Percentiles rank a stretch among this genome's conserved stretches.
Evolutionary conservation across 92 coral and sea anemone species (phyloP).

Genomic region (Diadumene lineata): DNA sequence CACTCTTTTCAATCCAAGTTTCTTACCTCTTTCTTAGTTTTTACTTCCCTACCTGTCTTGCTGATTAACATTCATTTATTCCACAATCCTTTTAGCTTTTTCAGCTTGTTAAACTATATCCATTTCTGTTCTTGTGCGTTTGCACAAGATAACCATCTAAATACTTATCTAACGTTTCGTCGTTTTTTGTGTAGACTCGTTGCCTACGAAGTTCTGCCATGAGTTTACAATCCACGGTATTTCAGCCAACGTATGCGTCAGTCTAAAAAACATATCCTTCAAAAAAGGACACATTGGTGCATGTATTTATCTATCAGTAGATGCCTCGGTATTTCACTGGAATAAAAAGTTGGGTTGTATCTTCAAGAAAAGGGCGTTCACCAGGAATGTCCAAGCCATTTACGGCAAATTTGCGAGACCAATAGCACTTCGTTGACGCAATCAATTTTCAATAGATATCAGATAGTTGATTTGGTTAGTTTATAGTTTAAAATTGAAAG

Average conservation of each 20-base stretch:
- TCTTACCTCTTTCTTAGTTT: too few relatives aligned
- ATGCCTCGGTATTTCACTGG: background rate
- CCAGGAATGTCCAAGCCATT: background rate
- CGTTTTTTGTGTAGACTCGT: background rate
- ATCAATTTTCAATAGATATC: too few relatives aligned
- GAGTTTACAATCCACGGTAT: background rate
- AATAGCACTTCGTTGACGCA: too few relatives aligned
- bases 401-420: too few relatives aligned
- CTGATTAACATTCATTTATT: too few relatives aligned
- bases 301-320: background rate
- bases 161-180: too few relatives aligned
- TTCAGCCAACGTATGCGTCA: background rate
- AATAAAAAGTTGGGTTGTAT: background rate
- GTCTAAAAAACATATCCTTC: background rate
- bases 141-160: background rate
- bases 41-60: too few relatives aligned
- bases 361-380: background rate
- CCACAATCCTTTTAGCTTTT: too few relatives aligned
- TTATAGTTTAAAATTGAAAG: too few relatives aligned
- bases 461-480: too few relatives aligned
- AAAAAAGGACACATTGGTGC: slow-evolving; percentile 7
- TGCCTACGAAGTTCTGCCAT: slow-evolving; percentile 1
- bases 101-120: too few relatives aligned
- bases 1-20: too few relatives aligned
- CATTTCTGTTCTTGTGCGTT: background rate